A percentile compares a stretch with the other conserved stretches of the same genome.
Conservation (phyloP, 1,140 invertebrate species). For the Atta texana region DNA sequence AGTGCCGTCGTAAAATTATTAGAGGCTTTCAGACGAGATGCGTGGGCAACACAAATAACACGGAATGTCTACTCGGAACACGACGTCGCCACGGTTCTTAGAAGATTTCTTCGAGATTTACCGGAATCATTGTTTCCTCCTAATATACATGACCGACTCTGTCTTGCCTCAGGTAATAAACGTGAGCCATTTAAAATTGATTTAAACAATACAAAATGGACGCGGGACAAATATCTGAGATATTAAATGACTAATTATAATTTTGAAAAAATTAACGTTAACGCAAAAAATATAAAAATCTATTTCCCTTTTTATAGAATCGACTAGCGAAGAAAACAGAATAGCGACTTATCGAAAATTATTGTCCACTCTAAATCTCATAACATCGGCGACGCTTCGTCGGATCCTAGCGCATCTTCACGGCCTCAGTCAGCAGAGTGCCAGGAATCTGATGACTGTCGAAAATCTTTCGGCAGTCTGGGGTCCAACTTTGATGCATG, state of each 20-base stretch:
- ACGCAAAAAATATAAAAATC: not conserved
- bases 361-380: constrained; percentile 88
- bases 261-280: not conserved
- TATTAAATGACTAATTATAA: not conserved
- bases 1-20: constrained; percentile 92
- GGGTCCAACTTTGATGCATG: constrained; percentile 93
- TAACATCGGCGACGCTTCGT: constrained; percentile 91
- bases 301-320: constrained; percentile 81
- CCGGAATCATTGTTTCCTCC: constrained; percentile 90
- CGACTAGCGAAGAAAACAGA: constrained; percentile 86
- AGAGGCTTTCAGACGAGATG: constrained; percentile 91
- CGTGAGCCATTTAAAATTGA: not conserved
- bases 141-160: constrained; percentile 86
- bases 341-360: constrained; percentile 88
- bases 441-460: constrained; percentile 92
- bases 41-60: constrained; percentile 93
- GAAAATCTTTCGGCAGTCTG: constrained; percentile 94
- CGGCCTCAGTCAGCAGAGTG: constrained; percentile 91
- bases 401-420: constrained; percentile 93
- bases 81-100: constrained; percentile 94
- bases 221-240: too few species aligned
- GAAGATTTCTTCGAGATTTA: constrained; percentile 93
- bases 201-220: not conserved
- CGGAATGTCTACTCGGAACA: constrained; percentile 92
- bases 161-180: constrained; percentile 77